phyloP scores from a whole-genome alignment of 2,888 invertebrate genomes.

The Hypselothyrea guttata region DNA sequence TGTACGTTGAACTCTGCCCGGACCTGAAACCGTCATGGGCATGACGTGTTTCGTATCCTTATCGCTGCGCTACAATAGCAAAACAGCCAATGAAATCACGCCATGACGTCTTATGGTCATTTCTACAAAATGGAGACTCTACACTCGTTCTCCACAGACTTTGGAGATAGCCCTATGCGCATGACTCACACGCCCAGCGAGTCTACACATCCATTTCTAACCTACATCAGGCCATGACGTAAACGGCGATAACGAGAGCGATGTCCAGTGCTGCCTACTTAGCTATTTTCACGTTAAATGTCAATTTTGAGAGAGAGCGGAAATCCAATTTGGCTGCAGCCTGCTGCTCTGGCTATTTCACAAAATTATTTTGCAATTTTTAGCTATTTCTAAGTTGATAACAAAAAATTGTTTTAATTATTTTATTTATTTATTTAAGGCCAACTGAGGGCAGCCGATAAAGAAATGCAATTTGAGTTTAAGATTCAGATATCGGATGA shows the following conservation, averaged over 20 bases:
- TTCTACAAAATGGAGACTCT: slow-evolving; percentile 15
- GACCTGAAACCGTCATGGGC: slow-evolving; percentile 35
- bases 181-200: slow-evolving; percentile 55
- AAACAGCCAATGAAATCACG: slow-evolving; percentile 7
- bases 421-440: too few species aligned
- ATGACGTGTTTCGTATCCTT: slow-evolving; percentile 71
- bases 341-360: too few species aligned
- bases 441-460: too few species aligned
- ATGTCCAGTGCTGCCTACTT: slow-evolving; percentile 6
- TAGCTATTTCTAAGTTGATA: too few species aligned
- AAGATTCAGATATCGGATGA: too few species aligned
- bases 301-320: too few species aligned
- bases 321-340: too few species aligned
- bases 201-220: slow-evolving; percentile 49
- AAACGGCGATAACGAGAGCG: slow-evolving; percentile 4
- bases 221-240: slow-evolving; percentile 48
- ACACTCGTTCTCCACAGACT: too few species aligned
- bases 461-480: too few species aligned
- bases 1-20: slow-evolving; percentile 68
- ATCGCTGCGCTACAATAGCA: slow-evolving; percentile 35
- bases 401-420: too few species aligned
- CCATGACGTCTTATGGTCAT: slow-evolving; percentile 49
- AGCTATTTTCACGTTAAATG: too few species aligned
- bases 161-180: slow-evolving; percentile 7
- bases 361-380: too few species aligned